phyloP scores from a whole-genome alignment of 2,113 vertebrate species.

The Ancistrus triradiatus region DNA sequence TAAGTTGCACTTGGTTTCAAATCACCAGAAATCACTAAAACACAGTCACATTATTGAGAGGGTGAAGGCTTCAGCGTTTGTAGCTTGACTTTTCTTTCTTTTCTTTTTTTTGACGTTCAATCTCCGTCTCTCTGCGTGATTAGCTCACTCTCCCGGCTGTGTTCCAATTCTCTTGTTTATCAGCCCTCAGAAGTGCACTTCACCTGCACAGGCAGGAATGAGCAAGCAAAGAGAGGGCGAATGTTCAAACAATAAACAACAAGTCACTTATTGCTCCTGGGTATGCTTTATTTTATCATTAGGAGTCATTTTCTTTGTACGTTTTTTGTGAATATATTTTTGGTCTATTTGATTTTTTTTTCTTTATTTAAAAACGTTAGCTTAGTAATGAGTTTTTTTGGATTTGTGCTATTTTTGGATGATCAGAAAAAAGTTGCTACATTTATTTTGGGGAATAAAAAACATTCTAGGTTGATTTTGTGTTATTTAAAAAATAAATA shows the following conservation, averaged over 20 bases:
- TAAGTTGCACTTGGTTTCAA: constrained; percentile 53
- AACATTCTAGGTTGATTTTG: too few species aligned
- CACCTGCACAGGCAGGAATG: neutral
- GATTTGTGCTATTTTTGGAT: too few species aligned
- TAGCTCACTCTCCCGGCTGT: constrained; percentile 28
- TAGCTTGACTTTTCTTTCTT: constrained; percentile 3
- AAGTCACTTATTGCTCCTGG: constrained; percentile 9
- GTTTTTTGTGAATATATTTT: neutral
- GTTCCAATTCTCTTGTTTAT: constrained; percentile 48
- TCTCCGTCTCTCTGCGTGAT: constrained; percentile 28
- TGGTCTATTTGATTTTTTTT: neutral
- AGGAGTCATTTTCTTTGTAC: too few species aligned
- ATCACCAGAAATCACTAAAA: constrained; percentile 78
- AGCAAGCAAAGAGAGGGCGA: too few species aligned
- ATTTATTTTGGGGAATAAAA: too few species aligned
- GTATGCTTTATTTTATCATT: constrained; percentile 15
- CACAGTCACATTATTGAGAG: constrained; percentile 83
- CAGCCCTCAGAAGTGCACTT: neutral
- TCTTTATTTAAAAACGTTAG: neutral
- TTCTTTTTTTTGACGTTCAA: too few species aligned
- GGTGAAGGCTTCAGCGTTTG: constrained; percentile 68
- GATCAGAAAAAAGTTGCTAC: too few species aligned
- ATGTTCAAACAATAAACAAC: too few species aligned
- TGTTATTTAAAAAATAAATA: too few species aligned
- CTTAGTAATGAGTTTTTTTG: too few species aligned